Evolutionary conservation across 92 coral and sea anemone genomes (phyloP).

Genomic region (Phymanthus crucifer): DNA sequence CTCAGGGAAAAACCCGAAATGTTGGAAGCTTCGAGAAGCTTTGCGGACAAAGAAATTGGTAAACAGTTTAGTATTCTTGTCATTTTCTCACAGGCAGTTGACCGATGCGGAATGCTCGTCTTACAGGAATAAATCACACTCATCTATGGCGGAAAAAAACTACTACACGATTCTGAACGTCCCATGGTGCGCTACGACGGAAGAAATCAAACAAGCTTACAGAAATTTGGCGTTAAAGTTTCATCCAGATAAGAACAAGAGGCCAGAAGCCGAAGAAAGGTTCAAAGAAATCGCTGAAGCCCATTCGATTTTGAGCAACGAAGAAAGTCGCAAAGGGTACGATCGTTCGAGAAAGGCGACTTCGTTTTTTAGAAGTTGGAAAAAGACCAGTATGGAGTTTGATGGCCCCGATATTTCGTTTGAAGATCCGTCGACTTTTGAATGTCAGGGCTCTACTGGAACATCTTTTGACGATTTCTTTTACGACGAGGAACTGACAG

Average conservation of each 20-base stretch:
- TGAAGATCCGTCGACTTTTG: neutral
- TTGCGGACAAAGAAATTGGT: neutral
- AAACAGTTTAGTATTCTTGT: neutral
- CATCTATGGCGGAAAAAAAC: conserved; percentile 63
- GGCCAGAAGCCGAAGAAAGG: conserved; percentile 74
- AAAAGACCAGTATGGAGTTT: neutral
- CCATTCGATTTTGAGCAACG: conserved; percentile 79
- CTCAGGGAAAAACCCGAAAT: conserved; percentile 25
- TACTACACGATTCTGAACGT: conserved; percentile 74
- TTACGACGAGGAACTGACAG: neutral
- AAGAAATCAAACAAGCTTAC: conserved; percentile 86
- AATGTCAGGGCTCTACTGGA: neutral
- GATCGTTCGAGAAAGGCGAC: conserved; percentile 80
- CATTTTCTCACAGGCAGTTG: neutral
- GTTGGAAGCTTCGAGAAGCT: conserved; percentile 27
- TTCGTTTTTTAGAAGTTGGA: conserved; percentile 6
- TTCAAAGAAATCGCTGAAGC: conserved; percentile 94
- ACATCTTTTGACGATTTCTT: neutral
- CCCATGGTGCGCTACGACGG: conserved; percentile 60
- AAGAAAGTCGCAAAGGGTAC: conserved; percentile 65
- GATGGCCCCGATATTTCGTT: neutral
- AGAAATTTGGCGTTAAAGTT: conserved; percentile 75
- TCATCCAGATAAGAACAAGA: conserved; percentile 88
- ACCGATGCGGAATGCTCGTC: conserved; percentile 1
- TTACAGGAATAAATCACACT: neutral